These are phyloP conservation scores for Lithobates sylvaticus DNA, from an alignment of 2,797 vertebrate genomes.

Conservation along the genomic window DNA sequence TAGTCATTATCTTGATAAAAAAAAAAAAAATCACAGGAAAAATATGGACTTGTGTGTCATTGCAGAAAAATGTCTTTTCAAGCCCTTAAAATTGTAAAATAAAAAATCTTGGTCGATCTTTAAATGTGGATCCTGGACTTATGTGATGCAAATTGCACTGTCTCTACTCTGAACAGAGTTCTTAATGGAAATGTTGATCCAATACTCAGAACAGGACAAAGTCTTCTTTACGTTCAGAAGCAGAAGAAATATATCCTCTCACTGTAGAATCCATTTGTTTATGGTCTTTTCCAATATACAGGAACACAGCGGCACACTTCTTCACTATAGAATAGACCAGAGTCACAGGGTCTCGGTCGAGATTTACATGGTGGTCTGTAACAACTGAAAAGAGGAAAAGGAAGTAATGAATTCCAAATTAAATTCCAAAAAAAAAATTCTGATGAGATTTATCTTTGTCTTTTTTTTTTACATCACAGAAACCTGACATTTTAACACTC, in stretches of 20 bases:
- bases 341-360: constrained; percentile 84
- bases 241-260: constrained; percentile 60
- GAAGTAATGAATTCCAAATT: background rate
- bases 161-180: constrained; percentile 65
- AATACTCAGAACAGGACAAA: constrained; percentile 63
- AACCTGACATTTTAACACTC: no score
- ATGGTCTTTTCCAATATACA: constrained; percentile 89
- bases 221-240: constrained; percentile 67
- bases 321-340: constrained; percentile 89
- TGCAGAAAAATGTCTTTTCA: constrained; percentile 73
- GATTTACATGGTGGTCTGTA: constrained; percentile 87
- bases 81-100: constrained; percentile 71
- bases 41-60: constrained; percentile 77
- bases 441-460: no score
- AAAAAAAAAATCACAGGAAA: constrained; percentile 79
- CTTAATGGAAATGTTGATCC: constrained; percentile 73
- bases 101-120: constrained; percentile 64
- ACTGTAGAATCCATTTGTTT: constrained; percentile 72
- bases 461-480: no score
- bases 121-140: constrained; percentile 65
- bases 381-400: constrained; percentile 78
- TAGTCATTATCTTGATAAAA: constrained; percentile 89
- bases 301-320: constrained; percentile 95
- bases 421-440: background rate
- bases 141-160: constrained; percentile 66